Conservation (phyloP, 53 echinoderm and acorn worm genomes). For the Zoroaster sp. region DNA sequence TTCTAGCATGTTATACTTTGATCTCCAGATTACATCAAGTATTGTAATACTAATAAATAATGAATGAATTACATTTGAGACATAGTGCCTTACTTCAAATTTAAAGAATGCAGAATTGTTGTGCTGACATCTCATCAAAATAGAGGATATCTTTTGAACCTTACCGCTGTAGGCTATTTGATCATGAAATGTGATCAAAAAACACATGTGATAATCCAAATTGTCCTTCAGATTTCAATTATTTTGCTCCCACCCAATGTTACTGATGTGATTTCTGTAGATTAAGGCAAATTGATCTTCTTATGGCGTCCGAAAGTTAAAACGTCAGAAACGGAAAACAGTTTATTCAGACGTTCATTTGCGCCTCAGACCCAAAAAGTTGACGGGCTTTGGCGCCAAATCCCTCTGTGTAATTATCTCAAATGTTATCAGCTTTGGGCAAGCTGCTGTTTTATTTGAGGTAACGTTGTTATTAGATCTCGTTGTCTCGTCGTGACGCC, state of each 20-base stretch:
- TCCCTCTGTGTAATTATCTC: constrained; percentile 39
- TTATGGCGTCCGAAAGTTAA: background rate
- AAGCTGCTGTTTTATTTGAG: constrained; percentile 20
- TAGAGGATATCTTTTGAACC: no score
- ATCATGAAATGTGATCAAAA: background rate
- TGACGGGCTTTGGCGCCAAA: constrained; percentile 31
- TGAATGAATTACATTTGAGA: no score
- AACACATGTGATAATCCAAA: background rate
- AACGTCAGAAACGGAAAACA: background rate
- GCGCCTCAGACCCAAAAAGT: background rate
- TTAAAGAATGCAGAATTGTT: no score
- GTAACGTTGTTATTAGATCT: constrained; percentile 52
- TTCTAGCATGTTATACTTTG: no score
- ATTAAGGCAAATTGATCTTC: background rate
- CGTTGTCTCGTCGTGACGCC: constrained; percentile 43
- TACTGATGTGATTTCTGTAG: background rate
- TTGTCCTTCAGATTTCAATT: background rate
- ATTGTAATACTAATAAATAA: no score
- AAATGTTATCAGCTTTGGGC: constrained; percentile 36
- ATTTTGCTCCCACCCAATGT: background rate
- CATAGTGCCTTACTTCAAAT: no score
- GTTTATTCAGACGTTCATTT: background rate
- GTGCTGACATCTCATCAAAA: no score
- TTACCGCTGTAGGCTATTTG: no score
- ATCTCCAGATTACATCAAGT: no score